Conservation (phyloP, 2,888 invertebrate species). For the Dioctria linearis region DNA sequence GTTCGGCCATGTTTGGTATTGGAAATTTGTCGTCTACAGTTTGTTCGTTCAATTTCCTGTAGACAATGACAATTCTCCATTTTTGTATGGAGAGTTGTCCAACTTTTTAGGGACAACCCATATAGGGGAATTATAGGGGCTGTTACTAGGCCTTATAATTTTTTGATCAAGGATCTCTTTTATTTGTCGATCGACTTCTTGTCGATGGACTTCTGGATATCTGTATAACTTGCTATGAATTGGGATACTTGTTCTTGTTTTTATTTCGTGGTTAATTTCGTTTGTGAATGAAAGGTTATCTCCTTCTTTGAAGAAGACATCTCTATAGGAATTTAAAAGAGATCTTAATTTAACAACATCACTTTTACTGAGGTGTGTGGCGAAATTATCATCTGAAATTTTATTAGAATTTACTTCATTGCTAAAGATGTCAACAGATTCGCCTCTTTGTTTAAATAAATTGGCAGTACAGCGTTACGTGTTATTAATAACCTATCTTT, state of each 20-base stretch:
- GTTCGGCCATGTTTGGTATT: too few relatives aligned
- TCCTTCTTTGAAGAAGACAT: constrained; percentile 45
- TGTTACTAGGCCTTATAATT: constrained; percentile 60
- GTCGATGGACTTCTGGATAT: too few relatives aligned
- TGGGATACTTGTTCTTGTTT: constrained; percentile 50
- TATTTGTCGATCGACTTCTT: constrained; percentile 29
- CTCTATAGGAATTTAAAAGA: constrained; percentile 16
- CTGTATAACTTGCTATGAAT: constrained; percentile 52
- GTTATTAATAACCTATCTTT: constrained; percentile 53
- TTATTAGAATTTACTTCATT: background rate
- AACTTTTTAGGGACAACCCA: constrained; percentile 56
- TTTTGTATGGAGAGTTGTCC: constrained; percentile 53
- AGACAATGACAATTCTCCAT: constrained; percentile 56
- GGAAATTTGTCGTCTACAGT: too few relatives aligned
- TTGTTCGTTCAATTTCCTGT: too few relatives aligned
- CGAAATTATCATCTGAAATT: constrained; percentile 9
- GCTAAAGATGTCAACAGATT: background rate
- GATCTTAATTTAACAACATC: constrained; percentile 10
- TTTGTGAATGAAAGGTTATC: constrained; percentile 33
- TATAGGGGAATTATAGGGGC: constrained; percentile 51
- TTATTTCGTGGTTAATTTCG: constrained; percentile 45
- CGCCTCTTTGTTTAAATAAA: background rate
- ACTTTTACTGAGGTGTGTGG: background rate
- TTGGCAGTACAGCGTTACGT: background rate
- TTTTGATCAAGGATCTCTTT: constrained; percentile 42